A percentile compares a stretch with the other conserved stretches of the same genome.
Conservation (phyloP, 2,797 vertebrate species). For the Pipistrellus pipistrellus region DNA sequence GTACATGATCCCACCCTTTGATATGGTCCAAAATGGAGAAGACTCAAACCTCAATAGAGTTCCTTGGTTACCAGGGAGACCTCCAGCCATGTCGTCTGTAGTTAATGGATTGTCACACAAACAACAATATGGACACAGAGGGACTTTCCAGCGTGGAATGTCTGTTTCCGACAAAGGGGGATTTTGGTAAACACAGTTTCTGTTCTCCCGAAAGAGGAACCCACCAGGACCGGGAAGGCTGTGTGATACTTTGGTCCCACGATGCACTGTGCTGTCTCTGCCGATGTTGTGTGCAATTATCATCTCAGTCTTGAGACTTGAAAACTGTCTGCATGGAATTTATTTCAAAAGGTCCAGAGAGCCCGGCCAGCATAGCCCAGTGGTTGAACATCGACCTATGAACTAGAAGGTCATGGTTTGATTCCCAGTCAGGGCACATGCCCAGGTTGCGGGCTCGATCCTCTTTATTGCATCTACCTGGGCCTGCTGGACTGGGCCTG, state of each 20-base stretch:
- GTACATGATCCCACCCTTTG: not conserved
- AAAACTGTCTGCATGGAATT: not conserved
- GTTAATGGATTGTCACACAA: not conserved
- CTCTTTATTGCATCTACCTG: no score
- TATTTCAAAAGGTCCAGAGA: not conserved
- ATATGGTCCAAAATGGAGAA: not conserved
- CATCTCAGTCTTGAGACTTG: not conserved
- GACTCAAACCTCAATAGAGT: not conserved
- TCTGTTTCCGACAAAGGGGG: not conserved
- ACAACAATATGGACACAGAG: not conserved
- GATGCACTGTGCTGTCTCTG: not conserved
- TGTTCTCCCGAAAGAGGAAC: conserved; percentile 23
- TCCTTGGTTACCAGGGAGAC: not conserved
- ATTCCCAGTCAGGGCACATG: no score
- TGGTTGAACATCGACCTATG: no score
- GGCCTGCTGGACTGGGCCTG: no score
- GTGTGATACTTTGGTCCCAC: not conserved
- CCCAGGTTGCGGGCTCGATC: no score
- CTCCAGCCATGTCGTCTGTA: not conserved
- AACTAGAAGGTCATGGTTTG: no score
- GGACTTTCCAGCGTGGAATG: conserved; percentile 47
- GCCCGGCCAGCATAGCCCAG: not conserved
- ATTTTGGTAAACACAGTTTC: conserved; percentile 8
- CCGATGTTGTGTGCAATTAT: not conserved
- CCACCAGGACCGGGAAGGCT: fast-evolving